Evolutionary conservation across 2,888 invertebrate species (phyloP), one percentile per base, ranked within the genome.

Genomic region (Drosophila histrio): DNA sequence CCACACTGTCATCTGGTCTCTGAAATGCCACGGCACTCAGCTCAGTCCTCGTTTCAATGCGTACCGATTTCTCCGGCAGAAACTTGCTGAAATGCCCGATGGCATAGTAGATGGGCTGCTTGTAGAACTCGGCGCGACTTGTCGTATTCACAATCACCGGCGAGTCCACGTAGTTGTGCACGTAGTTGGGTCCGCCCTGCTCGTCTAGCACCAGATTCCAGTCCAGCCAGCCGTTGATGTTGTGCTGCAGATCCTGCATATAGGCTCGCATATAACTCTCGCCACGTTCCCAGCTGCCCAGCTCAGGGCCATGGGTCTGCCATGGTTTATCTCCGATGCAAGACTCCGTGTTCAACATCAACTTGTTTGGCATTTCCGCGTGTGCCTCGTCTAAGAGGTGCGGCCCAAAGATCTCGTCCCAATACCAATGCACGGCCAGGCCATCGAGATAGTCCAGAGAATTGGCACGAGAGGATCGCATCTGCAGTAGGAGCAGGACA

Each of bases 81-180:
- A 96, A 96, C 91, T 94, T 95, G 43, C 95, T 94, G 82, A 95
- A 95, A 90, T 98, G 98, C 0, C 96, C 96, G 89, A 98, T 91
- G 0, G 94, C 95, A 90, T 98, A 98, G 90, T 93, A 98, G 93
- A 96, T 95, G 0, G 98, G 98, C 87, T 98, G 97, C 88, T 97
- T 98, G 88, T 96, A 96, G 89, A 98, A 97, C 91, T 97, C 96
- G 59, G 94, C 93, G 17, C 79, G 80, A 79, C 89, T 91, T 22
- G 89, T 89, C 2, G 84, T 79, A 65, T 91, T 92, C 32, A 89
- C 87, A 46, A 92, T 93, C 53, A 98, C 94, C 0, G 97, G 94
- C 0, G 97, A 93, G 91, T 98, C 98, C 0, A 97, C 96, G 56
- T 63, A 79, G 64, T 92, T 92, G 5, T 90, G 56, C 0, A 88